A percentile compares a stretch with the other conserved stretches of the same genome.
phyloP scores from a whole-genome alignment of 2,888 invertebrate species.

The Empis stercorea region DNA sequence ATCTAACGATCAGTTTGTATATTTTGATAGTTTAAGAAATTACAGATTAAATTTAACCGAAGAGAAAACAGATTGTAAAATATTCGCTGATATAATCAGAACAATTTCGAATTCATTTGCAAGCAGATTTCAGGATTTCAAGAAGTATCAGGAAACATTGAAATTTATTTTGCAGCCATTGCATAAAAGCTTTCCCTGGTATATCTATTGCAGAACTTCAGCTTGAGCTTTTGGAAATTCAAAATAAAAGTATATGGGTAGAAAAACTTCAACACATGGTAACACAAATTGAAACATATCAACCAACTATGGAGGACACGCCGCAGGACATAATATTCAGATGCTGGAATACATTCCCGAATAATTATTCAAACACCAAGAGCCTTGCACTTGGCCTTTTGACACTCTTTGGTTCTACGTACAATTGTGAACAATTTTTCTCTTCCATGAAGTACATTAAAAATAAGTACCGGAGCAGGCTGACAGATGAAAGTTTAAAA shows the following conservation, averaged over 20 bases:
- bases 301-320: background rate
- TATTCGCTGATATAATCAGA: background rate
- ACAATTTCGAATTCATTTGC: background rate
- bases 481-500: background rate
- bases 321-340: background rate
- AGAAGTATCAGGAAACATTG: background rate
- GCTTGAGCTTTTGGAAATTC: background rate
- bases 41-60: background rate
- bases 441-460: background rate
- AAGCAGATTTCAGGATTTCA: background rate
- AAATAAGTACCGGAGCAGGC: background rate
- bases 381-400: background rate
- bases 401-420: background rate
- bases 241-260: background rate
- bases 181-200: background rate
- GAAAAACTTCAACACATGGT: background rate
- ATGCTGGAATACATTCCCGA: background rate
- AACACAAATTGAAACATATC: background rate
- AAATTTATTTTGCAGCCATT: background rate
- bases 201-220: background rate
- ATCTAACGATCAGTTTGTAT: background rate
- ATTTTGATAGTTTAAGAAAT: background rate
- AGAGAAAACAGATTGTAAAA: background rate
- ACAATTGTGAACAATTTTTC: background rate
- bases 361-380: background rate